Evolutionary conservation across 2,113 vertebrate species (phyloP), one percentile per base, ranked within the genome.

Genomic region (Muntiacus reevesi): DNA sequence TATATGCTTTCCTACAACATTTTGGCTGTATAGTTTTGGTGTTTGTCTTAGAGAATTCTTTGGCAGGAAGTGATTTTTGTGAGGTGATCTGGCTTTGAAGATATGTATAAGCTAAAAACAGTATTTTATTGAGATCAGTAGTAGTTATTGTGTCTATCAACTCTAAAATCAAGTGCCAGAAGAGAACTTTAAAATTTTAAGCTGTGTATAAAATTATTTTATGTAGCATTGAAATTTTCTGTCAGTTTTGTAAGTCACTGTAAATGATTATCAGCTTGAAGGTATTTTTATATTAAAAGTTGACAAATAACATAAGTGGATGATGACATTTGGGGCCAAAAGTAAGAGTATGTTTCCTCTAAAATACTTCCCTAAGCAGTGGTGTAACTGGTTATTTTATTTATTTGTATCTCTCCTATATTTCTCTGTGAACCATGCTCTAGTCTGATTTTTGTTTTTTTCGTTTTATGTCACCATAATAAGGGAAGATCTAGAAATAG

Each of bases 221-320:
- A 82, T 91, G 87, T 96, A 95, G 84, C 86, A 30, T 78, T 97
- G 57, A 93, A 97, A 86, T 97, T 95, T 54, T 93, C 81, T 98
- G 95, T 97, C 93, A 95, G 45, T 97, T 98, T 98, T 98, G 30
- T 96, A 98, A 96, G 92, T 98, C 40, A 76, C 55, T 97, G 45
- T 98, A 96, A 94, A 97, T 95, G 62, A 89, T 95, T 97, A 97
- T 94, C 94, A 97, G 81, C 96, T 97, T 87, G 43, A 92, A 96
- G 81, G 25, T 98, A 97, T 98, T 98, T 98, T 98, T 98, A 71
- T 98, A 97, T 97, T 95, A 96, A 95, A 97, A 96, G 74, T 95
- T 95, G 93, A 95, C 71, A 94, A 97, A 94, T 81, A 95, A 92
- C 88, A 28, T 88, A 91, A 97, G 64, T 97, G 91, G 60, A 92